These are phyloP conservation scores for Austrolebias charrua DNA, from an alignment of 2,797 vertebrate genomes.

Conservation along the genomic window DNA sequence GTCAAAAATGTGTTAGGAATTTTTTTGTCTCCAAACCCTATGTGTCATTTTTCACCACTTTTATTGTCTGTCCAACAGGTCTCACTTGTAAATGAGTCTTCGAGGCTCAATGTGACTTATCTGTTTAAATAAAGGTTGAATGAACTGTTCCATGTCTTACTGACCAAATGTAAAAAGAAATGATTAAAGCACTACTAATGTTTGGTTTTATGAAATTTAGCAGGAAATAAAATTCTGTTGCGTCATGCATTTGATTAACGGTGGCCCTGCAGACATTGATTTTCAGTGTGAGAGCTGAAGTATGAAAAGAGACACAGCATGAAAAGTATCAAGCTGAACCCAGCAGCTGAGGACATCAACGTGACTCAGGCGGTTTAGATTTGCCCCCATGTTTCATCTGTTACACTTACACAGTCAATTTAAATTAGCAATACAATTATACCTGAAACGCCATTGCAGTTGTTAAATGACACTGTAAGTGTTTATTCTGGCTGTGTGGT, in stretches of 20 bases:
- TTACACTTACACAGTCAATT: constrained; percentile 2
- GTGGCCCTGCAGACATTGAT: constrained; percentile 16
- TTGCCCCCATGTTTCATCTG: constrained; percentile 1
- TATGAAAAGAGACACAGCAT: constrained; percentile 17
- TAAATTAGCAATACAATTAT: neutral
- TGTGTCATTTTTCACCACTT: too few relatives aligned
- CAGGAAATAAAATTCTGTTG: constrained; percentile 20
- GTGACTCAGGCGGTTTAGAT: neutral
- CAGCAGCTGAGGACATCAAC: constrained; percentile 9
- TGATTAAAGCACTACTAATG: neutral
- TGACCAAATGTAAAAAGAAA: too few relatives aligned
- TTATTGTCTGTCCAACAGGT: too few relatives aligned
- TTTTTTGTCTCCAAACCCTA: too few relatives aligned
- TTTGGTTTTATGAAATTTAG: too few relatives aligned
- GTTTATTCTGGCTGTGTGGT: neutral
- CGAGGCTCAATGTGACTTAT: too few relatives aligned
- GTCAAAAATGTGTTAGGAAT: too few relatives aligned
- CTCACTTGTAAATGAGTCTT: too few relatives aligned
- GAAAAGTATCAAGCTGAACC: neutral
- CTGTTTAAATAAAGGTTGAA: too few relatives aligned
- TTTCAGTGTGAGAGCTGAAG: constrained; percentile 23
- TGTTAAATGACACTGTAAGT: neutral
- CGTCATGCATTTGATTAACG: constrained; percentile 17
- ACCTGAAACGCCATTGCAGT: neutral
- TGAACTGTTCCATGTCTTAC: too few relatives aligned